These are phyloP conservation scores for Tetropium fuscum DNA, from an alignment of 2,888 invertebrate species.

Conservation along the genomic window DNA sequence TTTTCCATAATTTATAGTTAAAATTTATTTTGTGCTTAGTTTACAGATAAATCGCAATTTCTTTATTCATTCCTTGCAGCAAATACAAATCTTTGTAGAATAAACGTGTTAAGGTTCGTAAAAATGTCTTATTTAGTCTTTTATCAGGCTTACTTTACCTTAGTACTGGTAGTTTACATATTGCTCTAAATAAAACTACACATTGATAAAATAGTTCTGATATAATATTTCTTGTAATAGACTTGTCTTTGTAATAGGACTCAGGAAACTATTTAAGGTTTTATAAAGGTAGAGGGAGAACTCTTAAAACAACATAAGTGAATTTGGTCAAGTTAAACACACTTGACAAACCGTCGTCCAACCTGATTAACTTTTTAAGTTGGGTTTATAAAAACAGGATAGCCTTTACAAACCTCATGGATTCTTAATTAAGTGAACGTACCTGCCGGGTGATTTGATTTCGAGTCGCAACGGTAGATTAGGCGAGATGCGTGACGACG, in stretches of 20 bases:
- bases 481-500: slow-evolving; percentile 55
- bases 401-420: slow-evolving; percentile 25
- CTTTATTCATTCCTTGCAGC: no score
- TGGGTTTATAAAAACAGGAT: slow-evolving; percentile 10
- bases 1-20: no score
- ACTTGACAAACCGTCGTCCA: slow-evolving; percentile 18
- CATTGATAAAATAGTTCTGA: no score
- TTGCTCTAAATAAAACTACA: no score
- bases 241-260: slow-evolving; percentile 13
- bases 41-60: no score
- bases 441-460: slow-evolving; percentile 56
- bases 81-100: no score
- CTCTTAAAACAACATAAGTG: slow-evolving; percentile 1
- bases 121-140: no score
- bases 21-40: no score
- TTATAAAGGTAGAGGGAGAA: slow-evolving; percentile 9
- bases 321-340: slow-evolving; percentile 17
- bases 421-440: slow-evolving; percentile 48
- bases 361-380: slow-evolving; percentile 16
- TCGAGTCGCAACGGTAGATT: slow-evolving; percentile 54
- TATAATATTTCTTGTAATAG: no score
- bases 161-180: no score
- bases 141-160: no score
- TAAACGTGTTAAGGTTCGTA: no score
- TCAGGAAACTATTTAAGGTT: slow-evolving; percentile 16